A percentile compares a stretch with the other conserved stretches of the same genome.
phyloP scores from a whole-genome alignment of 1,140 invertebrate species.

The Planococcus citri region DNA sequence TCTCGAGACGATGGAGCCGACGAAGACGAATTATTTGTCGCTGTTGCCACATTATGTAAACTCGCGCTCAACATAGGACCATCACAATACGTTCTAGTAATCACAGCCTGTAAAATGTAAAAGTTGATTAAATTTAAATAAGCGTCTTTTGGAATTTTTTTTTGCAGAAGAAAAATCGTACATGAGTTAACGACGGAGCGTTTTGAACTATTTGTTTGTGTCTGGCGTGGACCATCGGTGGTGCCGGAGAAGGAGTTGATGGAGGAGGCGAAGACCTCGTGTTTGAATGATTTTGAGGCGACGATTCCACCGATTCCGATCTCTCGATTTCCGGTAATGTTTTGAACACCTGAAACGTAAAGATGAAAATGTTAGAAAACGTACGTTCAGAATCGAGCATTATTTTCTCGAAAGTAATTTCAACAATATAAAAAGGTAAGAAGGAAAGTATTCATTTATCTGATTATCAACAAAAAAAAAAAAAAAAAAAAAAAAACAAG shows the following conservation, averaged over 20 bases:
- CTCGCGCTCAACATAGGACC: conserved; percentile 36
- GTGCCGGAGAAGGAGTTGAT: conserved; percentile 23
- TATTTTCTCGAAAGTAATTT: too few relatives aligned
- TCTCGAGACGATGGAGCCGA: background rate
- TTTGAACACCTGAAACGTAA: conserved; percentile 40
- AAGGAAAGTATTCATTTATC: too few relatives aligned
- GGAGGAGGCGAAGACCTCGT: background rate
- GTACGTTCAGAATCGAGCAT: too few relatives aligned
- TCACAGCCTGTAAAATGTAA: conserved; percentile 34
- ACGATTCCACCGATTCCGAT: conserved; percentile 23
- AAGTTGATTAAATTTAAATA: background rate
- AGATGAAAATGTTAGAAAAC: too few relatives aligned
- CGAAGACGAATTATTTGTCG: conserved; percentile 15
- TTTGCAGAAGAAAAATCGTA: too few relatives aligned
- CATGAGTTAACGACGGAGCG: conserved; percentile 27
- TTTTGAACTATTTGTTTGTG: conserved; percentile 23
- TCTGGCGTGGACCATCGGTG: conserved; percentile 21
- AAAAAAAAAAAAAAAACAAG: too few relatives aligned
- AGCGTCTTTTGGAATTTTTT: too few relatives aligned
- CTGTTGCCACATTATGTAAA: conserved; percentile 33
- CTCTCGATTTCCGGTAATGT: conserved; percentile 32
- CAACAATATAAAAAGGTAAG: too few relatives aligned
- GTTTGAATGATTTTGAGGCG: background rate
- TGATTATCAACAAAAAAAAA: too few relatives aligned
- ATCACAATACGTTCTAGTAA: conserved; percentile 40